Evolutionary conservation across 2,797 vertebrate species (phyloP).

Genomic region (Silurus aristotelis): DNA sequence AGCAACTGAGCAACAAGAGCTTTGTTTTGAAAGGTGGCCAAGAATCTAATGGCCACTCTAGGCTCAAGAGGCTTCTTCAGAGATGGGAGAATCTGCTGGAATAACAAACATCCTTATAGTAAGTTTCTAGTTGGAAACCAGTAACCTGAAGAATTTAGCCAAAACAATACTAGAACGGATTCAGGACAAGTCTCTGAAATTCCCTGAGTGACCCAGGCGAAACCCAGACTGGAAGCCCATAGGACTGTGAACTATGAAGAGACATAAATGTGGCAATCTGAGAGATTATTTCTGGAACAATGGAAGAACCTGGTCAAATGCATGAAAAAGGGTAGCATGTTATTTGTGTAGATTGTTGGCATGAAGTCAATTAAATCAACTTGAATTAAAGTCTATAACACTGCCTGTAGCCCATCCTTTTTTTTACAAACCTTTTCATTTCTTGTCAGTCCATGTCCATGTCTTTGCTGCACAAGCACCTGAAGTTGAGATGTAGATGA

Average conservation of each 20-base stretch:
- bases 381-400: neutral
- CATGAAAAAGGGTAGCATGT: too few relatives aligned
- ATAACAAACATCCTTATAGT: neutral
- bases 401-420: too few relatives aligned
- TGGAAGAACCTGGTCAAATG: neutral
- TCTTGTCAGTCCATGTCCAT: too few relatives aligned
- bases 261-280: neutral
- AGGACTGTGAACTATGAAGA: neutral
- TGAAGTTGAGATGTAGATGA: too few relatives aligned
- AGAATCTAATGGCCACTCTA: neutral
- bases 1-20: neutral
- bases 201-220: neutral
- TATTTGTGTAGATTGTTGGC: neutral
- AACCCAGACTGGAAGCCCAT: neutral
- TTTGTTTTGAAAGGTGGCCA: neutral
- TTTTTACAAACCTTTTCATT: too few relatives aligned
- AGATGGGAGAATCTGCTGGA: neutral
- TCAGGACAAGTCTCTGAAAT: neutral
- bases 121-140: too few relatives aligned
- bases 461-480: too few relatives aligned
- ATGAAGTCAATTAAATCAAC: neutral
- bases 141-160: neutral
- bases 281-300: neutral
- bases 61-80: neutral
- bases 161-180: neutral